Conservation (phyloP, 2,888 invertebrate species). For the Dicycla oo region DNA sequence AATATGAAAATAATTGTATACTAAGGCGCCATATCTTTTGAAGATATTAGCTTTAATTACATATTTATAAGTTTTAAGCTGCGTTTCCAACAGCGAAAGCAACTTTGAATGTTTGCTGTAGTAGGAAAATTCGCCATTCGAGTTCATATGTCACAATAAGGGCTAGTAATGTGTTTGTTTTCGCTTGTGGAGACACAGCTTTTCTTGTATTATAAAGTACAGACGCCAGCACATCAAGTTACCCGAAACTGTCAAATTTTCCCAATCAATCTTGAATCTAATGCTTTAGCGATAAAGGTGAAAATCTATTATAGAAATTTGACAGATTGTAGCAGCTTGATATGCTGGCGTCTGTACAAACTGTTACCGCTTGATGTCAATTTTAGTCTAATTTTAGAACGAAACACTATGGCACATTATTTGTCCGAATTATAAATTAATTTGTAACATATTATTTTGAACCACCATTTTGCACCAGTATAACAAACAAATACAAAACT, state of each 20-base stretch:
- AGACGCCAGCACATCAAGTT: too few species aligned
- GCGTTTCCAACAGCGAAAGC: constrained; percentile 16
- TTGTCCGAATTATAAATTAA: constrained; percentile 41
- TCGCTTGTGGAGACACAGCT: constrained; percentile 27
- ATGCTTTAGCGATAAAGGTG: too few species aligned
- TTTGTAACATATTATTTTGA: not conserved
- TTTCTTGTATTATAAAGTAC: constrained; percentile 30
- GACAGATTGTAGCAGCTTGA: too few species aligned
- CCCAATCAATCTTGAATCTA: too few species aligned
- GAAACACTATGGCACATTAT: constrained; percentile 62
- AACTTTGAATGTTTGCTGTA: constrained; percentile 11
- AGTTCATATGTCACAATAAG: too few species aligned
- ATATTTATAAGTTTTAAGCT: constrained; percentile 61
- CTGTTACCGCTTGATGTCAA: constrained; percentile 22
- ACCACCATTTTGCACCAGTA: not conserved
- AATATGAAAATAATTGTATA: constrained; percentile 68
- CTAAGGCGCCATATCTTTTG: constrained; percentile 76
- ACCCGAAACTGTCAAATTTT: too few species aligned
- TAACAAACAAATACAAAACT: too few species aligned
- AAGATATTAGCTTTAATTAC: constrained; percentile 74
- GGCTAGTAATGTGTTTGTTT: too few species aligned
- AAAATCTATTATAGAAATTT: too few species aligned
- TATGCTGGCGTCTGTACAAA: too few species aligned
- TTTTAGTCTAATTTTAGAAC: constrained; percentile 46
- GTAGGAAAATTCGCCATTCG: too few species aligned